Conservation (phyloP, 2,113 vertebrate genomes). For the Blennius ocellaris region DNA sequence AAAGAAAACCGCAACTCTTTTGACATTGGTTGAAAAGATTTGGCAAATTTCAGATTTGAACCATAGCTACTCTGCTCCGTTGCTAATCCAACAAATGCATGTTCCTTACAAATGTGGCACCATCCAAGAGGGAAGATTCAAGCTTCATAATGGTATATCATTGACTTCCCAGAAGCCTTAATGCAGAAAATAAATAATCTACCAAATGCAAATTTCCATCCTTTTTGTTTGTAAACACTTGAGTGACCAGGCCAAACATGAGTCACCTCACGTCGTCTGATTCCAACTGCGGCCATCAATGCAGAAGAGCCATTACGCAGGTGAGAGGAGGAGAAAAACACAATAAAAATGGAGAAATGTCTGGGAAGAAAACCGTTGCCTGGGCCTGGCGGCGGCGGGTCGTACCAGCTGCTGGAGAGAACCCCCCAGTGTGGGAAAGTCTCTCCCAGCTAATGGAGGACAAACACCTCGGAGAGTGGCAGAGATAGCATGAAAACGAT, state of each 20-base stretch:
- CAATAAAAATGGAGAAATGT: conserved; percentile 20
- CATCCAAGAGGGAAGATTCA: too few species aligned
- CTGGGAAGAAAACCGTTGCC: conserved; percentile 57
- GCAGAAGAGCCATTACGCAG: conserved; percentile 47
- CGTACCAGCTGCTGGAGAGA: conserved; percentile 66
- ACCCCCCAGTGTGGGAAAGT: conserved; percentile 76
- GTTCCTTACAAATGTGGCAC: too few species aligned
- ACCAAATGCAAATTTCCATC: too few species aligned
- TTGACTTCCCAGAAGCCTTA: too few species aligned
- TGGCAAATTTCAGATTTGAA: too few species aligned
- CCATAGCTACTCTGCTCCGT: too few species aligned
- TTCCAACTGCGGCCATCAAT: conserved; percentile 33
- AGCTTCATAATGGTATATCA: too few species aligned
- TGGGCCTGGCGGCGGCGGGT: conserved; percentile 21
- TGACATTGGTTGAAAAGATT: too few species aligned
- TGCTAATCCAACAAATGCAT: too few species aligned
- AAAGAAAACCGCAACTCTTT: too few species aligned
- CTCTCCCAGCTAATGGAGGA: conserved; percentile 69
- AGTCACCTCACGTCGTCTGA: conserved; percentile 36
- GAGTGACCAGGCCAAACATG: conserved; percentile 27
- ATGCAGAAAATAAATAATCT: too few species aligned
- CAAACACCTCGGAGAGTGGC: conserved; percentile 72
- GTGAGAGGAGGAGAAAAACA: conserved; percentile 32
- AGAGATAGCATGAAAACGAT: conserved; percentile 79
- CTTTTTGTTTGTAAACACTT: conserved; percentile 8